These are phyloP conservation scores for Monochamus alternatus DNA, from an alignment of 2,888 invertebrate species.

Conservation along the genomic window DNA sequence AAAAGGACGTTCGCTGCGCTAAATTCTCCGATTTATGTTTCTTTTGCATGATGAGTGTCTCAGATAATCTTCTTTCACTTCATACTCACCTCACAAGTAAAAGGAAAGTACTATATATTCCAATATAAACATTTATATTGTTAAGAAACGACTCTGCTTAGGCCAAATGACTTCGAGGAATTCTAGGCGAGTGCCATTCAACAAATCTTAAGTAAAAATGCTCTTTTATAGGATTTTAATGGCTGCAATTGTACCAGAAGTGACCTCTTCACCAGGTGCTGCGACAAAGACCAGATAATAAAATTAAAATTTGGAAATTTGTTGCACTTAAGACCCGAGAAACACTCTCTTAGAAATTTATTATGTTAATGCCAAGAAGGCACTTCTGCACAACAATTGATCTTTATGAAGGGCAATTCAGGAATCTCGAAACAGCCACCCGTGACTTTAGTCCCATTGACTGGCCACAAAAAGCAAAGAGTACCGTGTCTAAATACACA, in stretches of 20 bases:
- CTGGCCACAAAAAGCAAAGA: constrained; percentile 58
- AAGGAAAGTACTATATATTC: no score
- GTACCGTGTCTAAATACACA: constrained; percentile 63
- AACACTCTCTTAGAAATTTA: constrained; percentile 27
- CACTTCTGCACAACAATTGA: constrained; percentile 46
- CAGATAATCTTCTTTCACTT: no score
- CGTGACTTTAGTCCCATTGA: constrained; percentile 59
- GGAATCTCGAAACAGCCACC: constrained; percentile 51
- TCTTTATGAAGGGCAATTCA: constrained; percentile 52
- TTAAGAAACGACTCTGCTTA: neutral
- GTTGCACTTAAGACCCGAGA: constrained; percentile 60
- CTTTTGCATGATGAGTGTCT: no score
- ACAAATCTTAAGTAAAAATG: constrained; percentile 5
- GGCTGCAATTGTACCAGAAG: constrained; percentile 45
- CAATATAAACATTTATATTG: constrained; percentile 2
- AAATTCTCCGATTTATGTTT: no score
- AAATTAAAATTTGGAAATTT: constrained; percentile 66
- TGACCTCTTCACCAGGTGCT: constrained; percentile 55
- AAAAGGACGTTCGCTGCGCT: no score
- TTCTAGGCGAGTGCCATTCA: constrained; percentile 29
- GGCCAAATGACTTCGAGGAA: constrained; percentile 10
- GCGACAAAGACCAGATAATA: constrained; percentile 55
- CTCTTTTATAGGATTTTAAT: constrained; percentile 43
- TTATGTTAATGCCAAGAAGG: constrained; percentile 41
- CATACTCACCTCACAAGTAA: no score